These are phyloP conservation scores for Erebia ligea DNA, from an alignment of 2,888 invertebrate species.

Conservation along the genomic window DNA sequence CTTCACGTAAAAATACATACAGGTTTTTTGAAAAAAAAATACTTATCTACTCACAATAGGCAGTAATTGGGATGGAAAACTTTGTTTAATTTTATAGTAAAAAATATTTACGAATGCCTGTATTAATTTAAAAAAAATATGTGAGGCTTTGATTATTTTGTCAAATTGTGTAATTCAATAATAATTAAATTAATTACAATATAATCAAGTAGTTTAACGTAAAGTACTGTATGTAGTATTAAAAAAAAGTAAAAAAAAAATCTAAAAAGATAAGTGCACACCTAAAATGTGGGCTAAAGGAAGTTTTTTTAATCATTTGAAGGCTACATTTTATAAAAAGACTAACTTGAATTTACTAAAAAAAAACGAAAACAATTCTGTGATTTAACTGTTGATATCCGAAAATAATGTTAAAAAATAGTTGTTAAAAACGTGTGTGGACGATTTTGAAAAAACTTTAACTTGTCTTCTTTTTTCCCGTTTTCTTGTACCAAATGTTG, in stretches of 20 bases:
- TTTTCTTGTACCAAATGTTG: conserved; percentile 1
- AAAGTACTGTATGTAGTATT: background rate
- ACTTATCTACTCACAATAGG: background rate
- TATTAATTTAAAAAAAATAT: background rate
- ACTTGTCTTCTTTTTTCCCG: background rate
- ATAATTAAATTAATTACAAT: background rate
- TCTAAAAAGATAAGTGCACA: conserved; percentile 15
- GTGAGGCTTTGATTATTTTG: background rate
- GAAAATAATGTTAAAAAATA: conserved; percentile 35
- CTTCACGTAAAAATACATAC: background rate
- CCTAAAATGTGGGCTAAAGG: conserved; percentile 7
- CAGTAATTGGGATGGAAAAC: background rate
- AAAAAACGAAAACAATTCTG: conserved; percentile 31
- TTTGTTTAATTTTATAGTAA: background rate
- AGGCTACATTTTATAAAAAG: conserved; percentile 2
- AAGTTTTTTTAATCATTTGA: background rate
- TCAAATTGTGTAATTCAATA: background rate
- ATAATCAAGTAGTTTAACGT: conserved; percentile 12
- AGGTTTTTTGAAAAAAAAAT: background rate
- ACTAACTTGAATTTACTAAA: conserved; percentile 7
- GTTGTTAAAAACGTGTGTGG: conserved; percentile 28
- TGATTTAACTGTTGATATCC: conserved; percentile 38
- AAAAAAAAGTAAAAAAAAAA: conserved; percentile 7
- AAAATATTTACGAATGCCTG: background rate
- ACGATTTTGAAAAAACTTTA: conserved; percentile 19